These are phyloP conservation scores for Melanotaenia pygmaea DNA, from an alignment of 2,797 vertebrate species.

Conservation along the genomic window DNA sequence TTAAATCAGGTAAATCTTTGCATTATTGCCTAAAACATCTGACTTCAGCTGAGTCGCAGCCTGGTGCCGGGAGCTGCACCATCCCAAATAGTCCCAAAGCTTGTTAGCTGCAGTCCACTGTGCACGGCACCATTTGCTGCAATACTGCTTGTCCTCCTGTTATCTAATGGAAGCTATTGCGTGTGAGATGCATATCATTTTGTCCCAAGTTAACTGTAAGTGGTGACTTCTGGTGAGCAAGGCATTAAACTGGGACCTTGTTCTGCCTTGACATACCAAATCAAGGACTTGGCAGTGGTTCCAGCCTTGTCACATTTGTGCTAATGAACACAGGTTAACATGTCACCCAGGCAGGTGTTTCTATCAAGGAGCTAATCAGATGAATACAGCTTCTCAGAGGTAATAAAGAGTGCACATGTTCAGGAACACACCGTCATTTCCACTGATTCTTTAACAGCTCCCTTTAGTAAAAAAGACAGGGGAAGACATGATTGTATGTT, in stretches of 20 bases:
- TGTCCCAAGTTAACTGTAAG: constrained; percentile 20
- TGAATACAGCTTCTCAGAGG: constrained; percentile 9
- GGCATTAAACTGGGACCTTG: constrained; percentile 5
- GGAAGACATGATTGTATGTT: constrained; percentile 3
- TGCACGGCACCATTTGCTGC: constrained; percentile 24
- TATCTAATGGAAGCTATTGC: constrained; percentile 20
- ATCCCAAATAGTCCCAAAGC: constrained; percentile 26
- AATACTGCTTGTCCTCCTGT: constrained; percentile 26
- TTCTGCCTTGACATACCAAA: background rate
- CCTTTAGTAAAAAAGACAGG: constrained; percentile 2
- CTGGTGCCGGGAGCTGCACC: constrained; percentile 46
- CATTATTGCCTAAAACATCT: constrained; percentile 45
- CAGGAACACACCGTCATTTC: background rate
- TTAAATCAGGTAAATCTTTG: constrained; percentile 58
- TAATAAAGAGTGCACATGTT: constrained; percentile 1
- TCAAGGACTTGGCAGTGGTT: background rate
- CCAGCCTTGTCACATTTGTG: background rate
- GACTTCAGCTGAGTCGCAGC: constrained; percentile 49
- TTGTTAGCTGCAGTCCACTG: constrained; percentile 53
- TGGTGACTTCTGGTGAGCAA: constrained; percentile 12
- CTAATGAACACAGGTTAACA: constrained; percentile 13
- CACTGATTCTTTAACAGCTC: constrained; percentile 11
- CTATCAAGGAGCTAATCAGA: constrained; percentile 2
- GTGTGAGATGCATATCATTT: constrained; percentile 32
- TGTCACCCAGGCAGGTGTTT: constrained; percentile 14